These are phyloP conservation scores for Oceanodroma tethys DNA, from an alignment of 2,113 vertebrate genomes.

Conservation along the genomic window DNA sequence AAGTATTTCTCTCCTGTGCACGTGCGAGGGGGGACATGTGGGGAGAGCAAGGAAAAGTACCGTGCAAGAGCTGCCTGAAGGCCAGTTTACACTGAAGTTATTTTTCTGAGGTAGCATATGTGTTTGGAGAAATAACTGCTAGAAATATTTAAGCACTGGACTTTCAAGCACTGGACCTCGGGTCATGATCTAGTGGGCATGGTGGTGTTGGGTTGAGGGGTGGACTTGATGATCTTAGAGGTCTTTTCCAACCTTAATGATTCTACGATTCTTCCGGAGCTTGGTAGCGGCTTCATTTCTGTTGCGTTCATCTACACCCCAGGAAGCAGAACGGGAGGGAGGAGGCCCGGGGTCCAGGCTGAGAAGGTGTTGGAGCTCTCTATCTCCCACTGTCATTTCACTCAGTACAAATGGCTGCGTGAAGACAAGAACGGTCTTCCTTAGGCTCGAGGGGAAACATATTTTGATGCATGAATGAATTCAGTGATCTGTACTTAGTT, in stretches of 20 bases:
- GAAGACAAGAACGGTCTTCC: not conserved
- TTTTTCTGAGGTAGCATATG: not conserved
- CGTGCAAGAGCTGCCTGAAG: not conserved
- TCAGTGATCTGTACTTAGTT: not conserved
- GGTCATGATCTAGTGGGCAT: too few species aligned
- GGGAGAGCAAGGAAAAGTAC: not conserved
- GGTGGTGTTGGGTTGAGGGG: too few species aligned
- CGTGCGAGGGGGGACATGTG: fast-evolving
- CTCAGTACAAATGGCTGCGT: not conserved
- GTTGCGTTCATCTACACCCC: not conserved
- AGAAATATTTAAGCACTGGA: not conserved
- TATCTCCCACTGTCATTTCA: not conserved
- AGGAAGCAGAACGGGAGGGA: not conserved
- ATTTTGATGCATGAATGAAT: not conserved
- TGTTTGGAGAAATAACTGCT: not conserved
- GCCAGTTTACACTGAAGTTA: not conserved
- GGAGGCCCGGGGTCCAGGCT: not conserved
- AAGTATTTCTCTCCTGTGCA: not conserved
- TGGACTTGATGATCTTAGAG: too few species aligned
- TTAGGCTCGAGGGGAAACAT: not conserved
- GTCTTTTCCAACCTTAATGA: too few species aligned
- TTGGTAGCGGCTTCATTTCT: not conserved
- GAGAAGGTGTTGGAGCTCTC: not conserved
- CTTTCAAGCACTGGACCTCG: too few species aligned
- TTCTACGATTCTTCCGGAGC: too few species aligned